phyloP scores from a whole-genome alignment of 53 echinoderm and acorn worm genomes.

The Paracentrotus lividus region DNA sequence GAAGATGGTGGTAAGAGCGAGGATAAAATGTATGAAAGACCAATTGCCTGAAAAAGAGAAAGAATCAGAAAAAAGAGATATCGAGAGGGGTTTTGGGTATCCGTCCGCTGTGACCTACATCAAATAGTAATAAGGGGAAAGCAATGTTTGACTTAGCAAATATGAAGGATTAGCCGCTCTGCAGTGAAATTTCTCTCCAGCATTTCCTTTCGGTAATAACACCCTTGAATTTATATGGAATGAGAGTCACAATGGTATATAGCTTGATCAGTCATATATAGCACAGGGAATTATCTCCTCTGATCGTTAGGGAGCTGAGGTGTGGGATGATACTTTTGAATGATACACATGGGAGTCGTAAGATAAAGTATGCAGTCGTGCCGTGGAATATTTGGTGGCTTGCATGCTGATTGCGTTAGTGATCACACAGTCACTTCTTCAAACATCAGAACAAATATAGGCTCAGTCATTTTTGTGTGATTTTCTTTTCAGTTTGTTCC shows the following conservation, averaged over 20 bases:
- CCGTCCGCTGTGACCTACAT: conserved; percentile 2
- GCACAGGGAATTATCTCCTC: background rate
- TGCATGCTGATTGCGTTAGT: conserved; percentile 28
- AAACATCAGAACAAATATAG: conserved; percentile 11
- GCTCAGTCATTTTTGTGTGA: background rate
- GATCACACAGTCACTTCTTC: conserved; percentile 31
- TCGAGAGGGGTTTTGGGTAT: background rate
- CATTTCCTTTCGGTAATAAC: background rate
- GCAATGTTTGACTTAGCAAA: background rate
- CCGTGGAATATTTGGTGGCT: conserved; percentile 26
- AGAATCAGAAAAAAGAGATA: background rate
- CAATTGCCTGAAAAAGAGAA: background rate
- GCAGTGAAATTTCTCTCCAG: background rate
- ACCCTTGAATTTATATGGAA: background rate
- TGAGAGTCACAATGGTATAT: background rate
- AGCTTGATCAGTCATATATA: background rate
- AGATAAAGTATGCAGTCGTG: conserved; percentile 4
- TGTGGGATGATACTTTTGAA: conserved; percentile 14
- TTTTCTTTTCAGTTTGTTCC: conserved; percentile 22
- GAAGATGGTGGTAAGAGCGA: background rate
- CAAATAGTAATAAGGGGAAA: conserved; percentile 4
- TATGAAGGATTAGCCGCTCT: conserved; percentile 4
- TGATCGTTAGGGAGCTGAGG: conserved; percentile 22
- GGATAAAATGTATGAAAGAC: background rate
- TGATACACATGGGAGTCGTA: conserved; percentile 17